phyloP scores from a whole-genome alignment of 2,797 vertebrate genomes.

The Neomorphus geoffroyi region DNA sequence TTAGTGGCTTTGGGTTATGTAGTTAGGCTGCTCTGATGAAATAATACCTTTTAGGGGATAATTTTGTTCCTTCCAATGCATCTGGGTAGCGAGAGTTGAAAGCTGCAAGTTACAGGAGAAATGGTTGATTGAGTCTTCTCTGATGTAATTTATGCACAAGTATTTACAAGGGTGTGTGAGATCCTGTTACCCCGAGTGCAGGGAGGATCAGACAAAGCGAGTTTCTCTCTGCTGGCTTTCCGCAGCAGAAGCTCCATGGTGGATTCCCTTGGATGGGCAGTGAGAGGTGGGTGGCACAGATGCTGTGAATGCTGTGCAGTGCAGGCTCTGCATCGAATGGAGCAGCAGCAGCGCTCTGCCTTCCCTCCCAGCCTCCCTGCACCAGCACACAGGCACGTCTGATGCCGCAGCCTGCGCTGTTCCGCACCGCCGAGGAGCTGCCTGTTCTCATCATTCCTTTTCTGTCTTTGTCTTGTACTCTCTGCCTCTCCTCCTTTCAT shows the following conservation, averaged over 20 bases:
- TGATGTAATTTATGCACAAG: not conserved
- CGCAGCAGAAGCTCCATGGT: not conserved
- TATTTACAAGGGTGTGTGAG: not conserved
- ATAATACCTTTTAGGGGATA: not conserved
- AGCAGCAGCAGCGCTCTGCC: not conserved
- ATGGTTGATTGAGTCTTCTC: not conserved
- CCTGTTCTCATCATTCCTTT: not conserved
- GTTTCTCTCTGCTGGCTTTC: not conserved
- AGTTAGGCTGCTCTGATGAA: not conserved
- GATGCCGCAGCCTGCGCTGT: not conserved
- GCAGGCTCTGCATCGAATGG: not conserved
- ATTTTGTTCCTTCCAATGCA: not conserved
- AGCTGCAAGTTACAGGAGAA: not conserved
- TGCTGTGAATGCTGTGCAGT: not conserved
- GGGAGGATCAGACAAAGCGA: not conserved
- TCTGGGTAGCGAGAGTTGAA: not conserved
- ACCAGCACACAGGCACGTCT: fast-evolving
- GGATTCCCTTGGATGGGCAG: not conserved
- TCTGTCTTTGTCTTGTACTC: not conserved
- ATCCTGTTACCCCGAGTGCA: fast-evolving
- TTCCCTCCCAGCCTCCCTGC: not conserved
- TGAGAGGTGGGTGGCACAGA: not conserved
- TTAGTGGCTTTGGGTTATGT: not conserved
- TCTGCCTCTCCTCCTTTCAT: not conserved
- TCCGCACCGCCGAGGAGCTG: not conserved